Evolutionary conservation across 2,888 invertebrate species (phyloP).

Genomic region (Netelia melanura): DNA sequence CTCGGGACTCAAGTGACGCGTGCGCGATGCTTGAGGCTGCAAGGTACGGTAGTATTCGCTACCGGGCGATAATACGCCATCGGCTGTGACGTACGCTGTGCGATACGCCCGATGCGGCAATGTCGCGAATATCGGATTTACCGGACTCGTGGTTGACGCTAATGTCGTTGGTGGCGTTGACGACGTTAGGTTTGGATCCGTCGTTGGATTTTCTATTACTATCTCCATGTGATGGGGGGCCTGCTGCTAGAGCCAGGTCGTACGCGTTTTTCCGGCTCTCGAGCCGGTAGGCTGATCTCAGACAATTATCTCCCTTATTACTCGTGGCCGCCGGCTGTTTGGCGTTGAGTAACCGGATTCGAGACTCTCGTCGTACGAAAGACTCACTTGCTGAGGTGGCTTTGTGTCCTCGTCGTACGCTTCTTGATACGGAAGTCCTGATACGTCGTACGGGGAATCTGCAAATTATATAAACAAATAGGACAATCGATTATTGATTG

Average conservation of each 20-base stretch:
- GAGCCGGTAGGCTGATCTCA: slow-evolving; percentile 86
- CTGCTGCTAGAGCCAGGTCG: slow-evolving; percentile 84
- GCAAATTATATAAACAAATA: slow-evolving; percentile 75
- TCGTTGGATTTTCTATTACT: slow-evolving; percentile 80
- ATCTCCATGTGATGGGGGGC: slow-evolving; percentile 82
- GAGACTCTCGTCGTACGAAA: slow-evolving; percentile 96
- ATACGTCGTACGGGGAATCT: slow-evolving; percentile 98
- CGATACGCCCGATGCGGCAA: slow-evolving; percentile 69
- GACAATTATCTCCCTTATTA: slow-evolving; percentile 97
- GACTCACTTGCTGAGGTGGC: slow-evolving; percentile 94
- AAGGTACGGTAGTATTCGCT: slow-evolving; percentile 75
- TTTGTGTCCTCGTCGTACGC: slow-evolving; percentile 92
- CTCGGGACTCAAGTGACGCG: slow-evolving; percentile 57
- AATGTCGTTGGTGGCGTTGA: slow-evolving; percentile 44
- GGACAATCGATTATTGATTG: neutral
- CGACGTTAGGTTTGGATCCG: slow-evolving; percentile 66
- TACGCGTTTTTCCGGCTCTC: slow-evolving; percentile 83
- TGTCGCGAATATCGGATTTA: slow-evolving; percentile 66
- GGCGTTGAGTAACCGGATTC: slow-evolving; percentile 98
- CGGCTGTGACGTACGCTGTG: slow-evolving; percentile 42
- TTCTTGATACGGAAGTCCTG: slow-evolving; percentile 95
- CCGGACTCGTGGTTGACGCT: slow-evolving; percentile 63
- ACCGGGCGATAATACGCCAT: slow-evolving; percentile 59
- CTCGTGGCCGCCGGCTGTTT: slow-evolving; percentile 95
- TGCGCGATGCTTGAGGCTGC: slow-evolving; percentile 43